Evolutionary conservation across 1,140 invertebrate species (phyloP), one percentile per base, ranked within the genome.

Genomic region (Aculops lycopersici): DNA sequence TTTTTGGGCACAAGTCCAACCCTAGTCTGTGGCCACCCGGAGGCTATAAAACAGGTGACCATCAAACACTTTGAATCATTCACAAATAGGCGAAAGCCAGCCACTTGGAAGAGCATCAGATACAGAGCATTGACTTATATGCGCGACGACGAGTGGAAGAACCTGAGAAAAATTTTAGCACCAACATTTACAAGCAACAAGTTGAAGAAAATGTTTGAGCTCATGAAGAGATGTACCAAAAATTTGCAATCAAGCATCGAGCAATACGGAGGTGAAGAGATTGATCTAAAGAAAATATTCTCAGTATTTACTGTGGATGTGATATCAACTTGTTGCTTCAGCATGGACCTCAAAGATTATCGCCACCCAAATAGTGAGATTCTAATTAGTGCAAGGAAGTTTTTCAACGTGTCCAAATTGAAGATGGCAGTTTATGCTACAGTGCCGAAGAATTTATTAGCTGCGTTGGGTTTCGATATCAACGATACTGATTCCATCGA

Each of bases 271-370:
- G 24, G 24, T n/a, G 8, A 31, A 31, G 24, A 38, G 12, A 8
- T 38, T 5, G 36, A 42, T 24, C 37, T 24, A 13, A 42, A 42
- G 24, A 14, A 39, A 15, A 20, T 42, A 15, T 42, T 19, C 16
- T 17, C 18, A 21, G 14, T 55, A 17, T 69, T 61, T 41, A 61
- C 62, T 0, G 66, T 67, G 21, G 69, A 72, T 45, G 54, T 68
- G 2, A 68, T 71, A 18, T 63, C 59, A 3, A 56, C 52, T 3
- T 63, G 61, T 31, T 63, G 60, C 4, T 71, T 66, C 46, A 68
- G 68, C 24, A 31, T 31, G 24, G 24, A 31, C n/a, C 24, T 31
- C 24, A 31, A 31, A 31, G 24, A 31, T 31, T 31, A 31, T 31
- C 24, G 24, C 8, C 24, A 31, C 24, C 24, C 24, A 8, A n/a